phyloP scores from a whole-genome alignment of 2,797 vertebrate species.

The Corythornis leucogaster region DNA sequence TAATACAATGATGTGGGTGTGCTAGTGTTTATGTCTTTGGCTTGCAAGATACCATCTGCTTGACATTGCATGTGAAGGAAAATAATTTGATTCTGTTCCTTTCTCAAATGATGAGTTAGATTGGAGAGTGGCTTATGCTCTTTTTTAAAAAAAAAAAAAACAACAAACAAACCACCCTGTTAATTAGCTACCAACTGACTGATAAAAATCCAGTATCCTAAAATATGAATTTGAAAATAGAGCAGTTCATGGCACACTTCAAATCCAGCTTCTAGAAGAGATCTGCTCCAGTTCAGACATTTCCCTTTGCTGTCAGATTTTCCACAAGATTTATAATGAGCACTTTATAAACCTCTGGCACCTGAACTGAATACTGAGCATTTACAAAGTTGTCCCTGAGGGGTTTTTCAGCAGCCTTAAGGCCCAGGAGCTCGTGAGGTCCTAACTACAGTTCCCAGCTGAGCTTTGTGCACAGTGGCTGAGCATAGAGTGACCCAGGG shows the following conservation, averaged over 20 bases:
- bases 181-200: not conserved
- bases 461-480: not conserved
- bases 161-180: too few species aligned
- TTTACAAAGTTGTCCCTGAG: not conserved
- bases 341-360: constrained; percentile 50
- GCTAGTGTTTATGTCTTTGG: constrained; percentile 48
- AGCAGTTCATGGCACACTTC: fast-evolving
- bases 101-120: not conserved
- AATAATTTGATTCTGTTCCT: not conserved
- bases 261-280: not conserved
- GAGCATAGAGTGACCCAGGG: not conserved
- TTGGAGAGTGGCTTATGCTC: not conserved
- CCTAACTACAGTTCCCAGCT: not conserved
- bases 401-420: not conserved
- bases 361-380: constrained; percentile 22
- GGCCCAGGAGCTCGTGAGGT: not conserved
- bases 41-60: constrained; percentile 18
- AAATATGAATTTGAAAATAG: constrained; percentile 7
- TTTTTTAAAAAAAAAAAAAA: not conserved
- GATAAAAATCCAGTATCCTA: not conserved
- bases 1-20: constrained; percentile 46
- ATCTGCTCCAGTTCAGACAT: not conserved
- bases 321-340: constrained; percentile 62
- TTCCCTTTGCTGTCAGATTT: constrained; percentile 21
- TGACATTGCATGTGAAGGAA: constrained; percentile 23